A percentile compares a stretch with the other conserved stretches of the same genome.
phyloP scores from a whole-genome alignment of 2,888 invertebrate genomes.

The Pinctada fucata region DNA sequence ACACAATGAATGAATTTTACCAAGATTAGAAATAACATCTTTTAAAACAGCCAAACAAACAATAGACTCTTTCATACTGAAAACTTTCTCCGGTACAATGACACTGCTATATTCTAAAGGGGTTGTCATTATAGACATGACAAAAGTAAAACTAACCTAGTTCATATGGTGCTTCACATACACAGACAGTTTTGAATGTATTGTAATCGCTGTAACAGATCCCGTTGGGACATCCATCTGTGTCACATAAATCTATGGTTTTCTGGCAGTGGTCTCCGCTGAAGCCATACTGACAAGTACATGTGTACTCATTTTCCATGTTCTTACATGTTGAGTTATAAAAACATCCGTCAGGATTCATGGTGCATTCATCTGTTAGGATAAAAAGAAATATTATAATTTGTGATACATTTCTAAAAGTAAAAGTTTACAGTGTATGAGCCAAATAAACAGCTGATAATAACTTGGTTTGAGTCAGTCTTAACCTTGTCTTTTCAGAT shows the following conservation, averaged over 20 bases:
- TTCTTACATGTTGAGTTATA: slow-evolving; percentile 54
- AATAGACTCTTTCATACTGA: too few relatives aligned
- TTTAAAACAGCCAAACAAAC: too few relatives aligned
- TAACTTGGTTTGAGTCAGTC: too few relatives aligned
- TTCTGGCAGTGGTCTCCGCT: slow-evolving; percentile 89
- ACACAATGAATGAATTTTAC: too few relatives aligned
- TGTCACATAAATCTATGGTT: slow-evolving; percentile 50
- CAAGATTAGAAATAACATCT: too few relatives aligned
- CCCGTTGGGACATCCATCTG: slow-evolving; percentile 37
- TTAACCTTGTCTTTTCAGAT: too few relatives aligned
- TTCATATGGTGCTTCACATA: slow-evolving; percentile 43
- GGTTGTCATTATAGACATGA: not conserved
- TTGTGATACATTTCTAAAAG: not conserved
- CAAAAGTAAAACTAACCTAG: slow-evolving; percentile 25
- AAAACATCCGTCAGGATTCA: slow-evolving; percentile 54
- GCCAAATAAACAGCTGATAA: too few relatives aligned
- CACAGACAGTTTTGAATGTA: slow-evolving; percentile 33
- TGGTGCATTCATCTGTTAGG: slow-evolving; percentile 57
- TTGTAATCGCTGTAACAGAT: slow-evolving; percentile 38
- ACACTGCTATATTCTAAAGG: too few relatives aligned
- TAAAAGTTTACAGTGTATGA: too few relatives aligned
- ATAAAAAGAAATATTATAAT: not conserved
- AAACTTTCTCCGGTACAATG: too few relatives aligned
- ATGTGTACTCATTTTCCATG: slow-evolving; percentile 83
- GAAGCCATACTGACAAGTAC: slow-evolving; percentile 90